Percentiles rank a stretch among this genome's conserved stretches.
These are phyloP conservation scores for Eulemur coronatus DNA, from an alignment of 2,797 vertebrate species.

Conservation along the genomic window DNA sequence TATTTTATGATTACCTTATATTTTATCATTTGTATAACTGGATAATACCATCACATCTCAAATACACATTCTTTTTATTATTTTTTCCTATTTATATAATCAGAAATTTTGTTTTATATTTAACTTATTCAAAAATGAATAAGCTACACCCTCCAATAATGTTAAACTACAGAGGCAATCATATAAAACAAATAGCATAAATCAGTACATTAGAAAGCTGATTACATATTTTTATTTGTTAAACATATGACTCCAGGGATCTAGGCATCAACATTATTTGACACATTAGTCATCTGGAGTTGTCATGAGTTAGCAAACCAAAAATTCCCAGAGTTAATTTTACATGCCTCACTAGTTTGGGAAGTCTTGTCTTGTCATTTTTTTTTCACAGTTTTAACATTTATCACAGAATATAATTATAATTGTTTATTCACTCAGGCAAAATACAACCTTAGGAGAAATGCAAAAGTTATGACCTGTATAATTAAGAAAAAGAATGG, in stretches of 20 bases:
- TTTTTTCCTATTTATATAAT: background rate
- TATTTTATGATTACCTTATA: background rate
- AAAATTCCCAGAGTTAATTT: slow-evolving; percentile 65
- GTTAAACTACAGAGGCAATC: background rate
- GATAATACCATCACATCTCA: background rate
- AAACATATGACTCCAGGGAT: background rate
- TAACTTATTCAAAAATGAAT: background rate
- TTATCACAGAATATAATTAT: background rate
- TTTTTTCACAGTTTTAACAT: background rate
- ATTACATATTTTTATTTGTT: slow-evolving; percentile 36
- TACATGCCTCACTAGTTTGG: slow-evolving; percentile 9
- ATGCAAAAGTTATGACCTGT: background rate
- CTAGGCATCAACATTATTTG: slow-evolving; percentile 32
- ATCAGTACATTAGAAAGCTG: slow-evolving; percentile 33
- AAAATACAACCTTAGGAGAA: slow-evolving; percentile 26
- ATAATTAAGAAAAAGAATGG: slow-evolving; percentile 23
- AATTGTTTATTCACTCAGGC: slow-evolving; percentile 52
- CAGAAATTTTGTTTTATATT: slow-evolving; percentile 37
- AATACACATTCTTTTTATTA: background rate
- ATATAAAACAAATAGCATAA: slow-evolving; percentile 43
- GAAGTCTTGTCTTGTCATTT: background rate
- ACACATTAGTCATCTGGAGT: slow-evolving; percentile 24
- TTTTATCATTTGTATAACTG: background rate
- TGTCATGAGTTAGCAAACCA: slow-evolving; percentile 46
- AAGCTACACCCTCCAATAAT: background rate